Evolutionary conservation across 2,113 vertebrate genomes (phyloP).

Genomic region (Carettochelys insculpta): DNA sequence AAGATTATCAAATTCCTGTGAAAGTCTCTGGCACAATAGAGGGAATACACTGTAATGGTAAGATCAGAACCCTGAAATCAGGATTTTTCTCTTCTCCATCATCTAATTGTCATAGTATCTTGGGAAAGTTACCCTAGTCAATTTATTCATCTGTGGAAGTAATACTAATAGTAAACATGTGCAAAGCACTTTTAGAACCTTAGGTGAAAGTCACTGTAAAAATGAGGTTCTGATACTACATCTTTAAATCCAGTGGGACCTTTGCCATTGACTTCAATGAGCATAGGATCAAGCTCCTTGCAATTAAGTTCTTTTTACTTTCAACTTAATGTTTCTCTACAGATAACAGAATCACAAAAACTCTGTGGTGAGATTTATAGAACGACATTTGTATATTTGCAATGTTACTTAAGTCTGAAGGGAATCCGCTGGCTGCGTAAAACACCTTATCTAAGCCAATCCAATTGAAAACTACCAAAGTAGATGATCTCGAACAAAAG

Average conservation of each 20-base stretch:
- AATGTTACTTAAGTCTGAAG: not conserved
- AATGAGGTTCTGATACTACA: not conserved
- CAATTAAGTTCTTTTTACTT: not conserved
- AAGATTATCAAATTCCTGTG: not conserved
- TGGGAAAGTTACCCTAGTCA: not conserved
- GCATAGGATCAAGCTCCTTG: fast-evolving
- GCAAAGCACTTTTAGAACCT: not conserved
- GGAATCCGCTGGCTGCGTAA: not conserved
- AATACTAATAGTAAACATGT: not conserved
- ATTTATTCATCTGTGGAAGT: not conserved
- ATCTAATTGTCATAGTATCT: not conserved
- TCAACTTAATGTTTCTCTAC: not conserved
- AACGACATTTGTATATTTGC: not conserved
- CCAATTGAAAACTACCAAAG: not conserved
- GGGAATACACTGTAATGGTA: not conserved
- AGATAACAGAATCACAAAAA: not conserved
- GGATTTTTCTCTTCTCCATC: not conserved
- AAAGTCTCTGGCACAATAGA: not conserved
- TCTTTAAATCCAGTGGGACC: not conserved
- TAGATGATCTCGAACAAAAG: not conserved
- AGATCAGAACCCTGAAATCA: not conserved
- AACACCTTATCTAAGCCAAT: not conserved
- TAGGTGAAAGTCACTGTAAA: not conserved
- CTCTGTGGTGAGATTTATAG: not conserved
- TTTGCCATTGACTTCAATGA: not conserved